Percentiles rank a stretch among this genome's conserved stretches.
Conservation (phyloP, 2,113 vertebrate species). For the Ranitomeya variabilis region DNA sequence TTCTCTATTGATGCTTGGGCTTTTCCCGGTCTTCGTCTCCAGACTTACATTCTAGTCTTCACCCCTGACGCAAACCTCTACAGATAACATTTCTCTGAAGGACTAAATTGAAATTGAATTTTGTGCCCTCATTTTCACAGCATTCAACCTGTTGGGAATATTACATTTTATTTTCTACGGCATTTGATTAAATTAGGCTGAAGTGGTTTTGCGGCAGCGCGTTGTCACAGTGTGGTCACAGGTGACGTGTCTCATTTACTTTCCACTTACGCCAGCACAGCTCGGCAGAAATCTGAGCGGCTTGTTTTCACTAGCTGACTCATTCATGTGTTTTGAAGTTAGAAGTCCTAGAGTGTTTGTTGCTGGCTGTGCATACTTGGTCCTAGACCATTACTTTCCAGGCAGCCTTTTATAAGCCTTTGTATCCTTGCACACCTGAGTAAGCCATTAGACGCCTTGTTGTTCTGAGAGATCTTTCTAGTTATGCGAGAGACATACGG, state of each 20-base stretch:
- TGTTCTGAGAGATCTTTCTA: not conserved
- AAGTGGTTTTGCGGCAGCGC: not conserved
- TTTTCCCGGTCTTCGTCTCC: not conserved
- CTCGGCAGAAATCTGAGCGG: not conserved
- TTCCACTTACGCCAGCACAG: not conserved
- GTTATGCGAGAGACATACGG: not conserved
- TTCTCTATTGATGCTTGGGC: not conserved
- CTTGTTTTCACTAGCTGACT: not conserved
- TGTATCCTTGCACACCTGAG: not conserved
- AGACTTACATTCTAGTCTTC: not conserved
- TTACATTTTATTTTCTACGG: not conserved
- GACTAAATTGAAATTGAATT: not conserved
- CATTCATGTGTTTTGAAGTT: not conserved
- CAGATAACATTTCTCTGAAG: not conserved
- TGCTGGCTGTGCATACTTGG: not conserved
- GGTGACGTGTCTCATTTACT: not conserved
- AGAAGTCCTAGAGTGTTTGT: not conserved
- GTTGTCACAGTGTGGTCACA: not conserved
- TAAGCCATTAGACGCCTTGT: not conserved
- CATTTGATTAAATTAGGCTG: not conserved
- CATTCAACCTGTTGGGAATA: not conserved
- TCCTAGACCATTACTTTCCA: not conserved
- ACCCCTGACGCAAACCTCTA: not conserved
- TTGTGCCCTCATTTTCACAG: not conserved
- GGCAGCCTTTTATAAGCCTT: constrained; percentile 5